Percentiles rank a stretch among this genome's conserved stretches.
Conservation (phyloP, 2,113 vertebrate species). For the Tachysurus fulvidraco region DNA sequence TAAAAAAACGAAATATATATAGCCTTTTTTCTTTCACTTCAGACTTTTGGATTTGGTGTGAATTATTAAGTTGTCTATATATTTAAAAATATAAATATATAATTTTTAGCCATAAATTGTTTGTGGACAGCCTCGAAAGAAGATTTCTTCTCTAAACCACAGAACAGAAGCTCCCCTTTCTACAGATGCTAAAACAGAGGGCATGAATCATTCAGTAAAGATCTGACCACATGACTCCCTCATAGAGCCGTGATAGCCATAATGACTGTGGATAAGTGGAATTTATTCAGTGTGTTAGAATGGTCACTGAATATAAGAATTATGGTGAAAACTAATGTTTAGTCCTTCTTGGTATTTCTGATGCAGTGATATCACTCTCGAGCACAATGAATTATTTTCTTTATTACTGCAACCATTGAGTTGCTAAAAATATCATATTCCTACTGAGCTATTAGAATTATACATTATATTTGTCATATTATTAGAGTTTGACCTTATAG, state of each 20-base stretch:
- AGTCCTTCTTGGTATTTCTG: constrained; percentile 52
- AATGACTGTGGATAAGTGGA: constrained; percentile 50
- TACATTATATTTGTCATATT: not conserved
- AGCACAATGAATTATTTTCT: constrained; percentile 49
- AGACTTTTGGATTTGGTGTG: not conserved
- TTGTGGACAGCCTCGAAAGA: constrained; percentile 16
- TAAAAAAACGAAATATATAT: not conserved
- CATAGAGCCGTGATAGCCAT: constrained; percentile 48
- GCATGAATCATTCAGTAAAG: constrained; percentile 52
- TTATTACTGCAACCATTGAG: constrained; percentile 34
- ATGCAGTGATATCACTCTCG: constrained; percentile 58
- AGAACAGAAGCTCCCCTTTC: constrained; percentile 42
- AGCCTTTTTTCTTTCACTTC: constrained; percentile 1
- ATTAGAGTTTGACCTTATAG: not conserved
- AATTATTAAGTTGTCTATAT: constrained; percentile 50
- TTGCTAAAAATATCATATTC: constrained; percentile 35
- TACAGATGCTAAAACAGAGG: constrained; percentile 39
- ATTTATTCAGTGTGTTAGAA: constrained; percentile 55
- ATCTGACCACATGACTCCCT: constrained; percentile 44
- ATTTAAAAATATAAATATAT: no score
- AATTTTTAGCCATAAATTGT: constrained; percentile 19
- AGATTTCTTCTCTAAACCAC: constrained; percentile 31
- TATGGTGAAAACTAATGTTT: not conserved
- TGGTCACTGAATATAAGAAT: constrained; percentile 52
- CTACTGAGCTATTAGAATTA: not conserved